Base-by-base conservation (phyloP, 2,797 vertebrate genomes). In the Poecilia velifera region DNA sequence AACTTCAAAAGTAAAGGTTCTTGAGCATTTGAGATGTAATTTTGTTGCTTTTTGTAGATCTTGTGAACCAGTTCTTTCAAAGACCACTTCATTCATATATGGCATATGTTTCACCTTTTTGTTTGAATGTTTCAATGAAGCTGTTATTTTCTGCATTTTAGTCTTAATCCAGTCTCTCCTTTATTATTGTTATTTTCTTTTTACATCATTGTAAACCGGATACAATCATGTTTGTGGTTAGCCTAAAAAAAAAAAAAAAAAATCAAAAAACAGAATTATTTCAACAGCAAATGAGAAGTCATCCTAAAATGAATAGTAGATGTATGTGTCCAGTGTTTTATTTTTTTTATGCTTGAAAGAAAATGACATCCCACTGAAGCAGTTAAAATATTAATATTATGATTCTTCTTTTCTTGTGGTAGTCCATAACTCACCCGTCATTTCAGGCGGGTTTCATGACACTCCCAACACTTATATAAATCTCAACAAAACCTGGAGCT, bases 401-500 rank as follows among this genome's bases (percentile, higher is more conserved):
- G 47, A 36, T 64, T 49, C 31, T 59, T 34, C 45, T 12, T 2
- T 43, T 9, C 16, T 36, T 3, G 8, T 73, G 20, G 57, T 31
- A 49, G 47, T 53, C 75, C 16, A 73, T 3, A 49, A 51, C 46
- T 46, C 5, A 9, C 14, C 34, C 41, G 3, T 76, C 2, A 72
- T 72, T 79, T 18, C n/a, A 14, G 77, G 22, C 39, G 43, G 39
- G 41, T n/a, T 43, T 43, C 12, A 46, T 75, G 3, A 31, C 0
- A 12, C 22, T 82, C 28, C 28, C 20, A 74, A 39, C 45, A 22
- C 6, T 6, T 43, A 76, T 47, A 74, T n/a, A 76, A 74, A 41
- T 74, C 77, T n/a, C 28, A 39, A 25, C 12, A 70, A 22, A 45
- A 68, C 6, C 34, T 82, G 47, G 36, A 62, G 5, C 53, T 55